Percentiles rank a stretch among this genome's conserved stretches.
phyloP scores from a whole-genome alignment of 2,113 vertebrate species.

The Phrynosoma blainvillii region DNA sequence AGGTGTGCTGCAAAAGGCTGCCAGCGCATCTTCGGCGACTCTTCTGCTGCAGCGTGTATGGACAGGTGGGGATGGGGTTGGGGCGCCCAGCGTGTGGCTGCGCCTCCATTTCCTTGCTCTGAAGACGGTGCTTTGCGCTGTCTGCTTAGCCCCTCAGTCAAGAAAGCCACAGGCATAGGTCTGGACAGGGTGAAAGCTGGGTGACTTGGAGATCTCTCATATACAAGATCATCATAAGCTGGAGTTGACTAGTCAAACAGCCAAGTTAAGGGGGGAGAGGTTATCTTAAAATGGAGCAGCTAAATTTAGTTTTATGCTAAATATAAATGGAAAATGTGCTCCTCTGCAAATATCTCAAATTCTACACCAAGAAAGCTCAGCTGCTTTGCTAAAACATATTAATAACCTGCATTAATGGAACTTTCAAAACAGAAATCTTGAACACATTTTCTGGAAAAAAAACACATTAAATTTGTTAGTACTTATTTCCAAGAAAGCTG shows the following conservation, averaged over 20 bases:
- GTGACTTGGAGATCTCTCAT: background rate
- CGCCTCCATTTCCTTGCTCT: too few relatives aligned
- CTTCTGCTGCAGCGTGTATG: too few relatives aligned
- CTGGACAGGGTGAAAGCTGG: too few relatives aligned
- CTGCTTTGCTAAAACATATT: background rate
- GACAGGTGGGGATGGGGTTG: too few relatives aligned
- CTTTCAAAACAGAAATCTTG: constrained; percentile 1
- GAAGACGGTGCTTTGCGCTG: too few relatives aligned
- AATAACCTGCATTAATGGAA: background rate
- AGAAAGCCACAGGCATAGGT: too few relatives aligned
- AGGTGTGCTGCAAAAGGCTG: too few relatives aligned
- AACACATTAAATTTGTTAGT: background rate
- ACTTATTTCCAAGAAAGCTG: background rate
- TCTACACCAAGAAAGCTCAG: background rate
- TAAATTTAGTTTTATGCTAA: background rate
- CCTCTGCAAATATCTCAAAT: background rate
- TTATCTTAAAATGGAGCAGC: background rate
- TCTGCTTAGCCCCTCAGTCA: too few relatives aligned
- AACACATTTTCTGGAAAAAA: background rate
- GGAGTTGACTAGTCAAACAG: background rate
- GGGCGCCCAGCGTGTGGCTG: too few relatives aligned
- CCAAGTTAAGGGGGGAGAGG: background rate
- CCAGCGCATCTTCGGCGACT: too few relatives aligned
- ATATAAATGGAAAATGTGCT: background rate
- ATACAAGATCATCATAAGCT: too few relatives aligned